phyloP scores from a whole-genome alignment of 2,888 invertebrate genomes.

The Nomada goodeniana region DNA sequence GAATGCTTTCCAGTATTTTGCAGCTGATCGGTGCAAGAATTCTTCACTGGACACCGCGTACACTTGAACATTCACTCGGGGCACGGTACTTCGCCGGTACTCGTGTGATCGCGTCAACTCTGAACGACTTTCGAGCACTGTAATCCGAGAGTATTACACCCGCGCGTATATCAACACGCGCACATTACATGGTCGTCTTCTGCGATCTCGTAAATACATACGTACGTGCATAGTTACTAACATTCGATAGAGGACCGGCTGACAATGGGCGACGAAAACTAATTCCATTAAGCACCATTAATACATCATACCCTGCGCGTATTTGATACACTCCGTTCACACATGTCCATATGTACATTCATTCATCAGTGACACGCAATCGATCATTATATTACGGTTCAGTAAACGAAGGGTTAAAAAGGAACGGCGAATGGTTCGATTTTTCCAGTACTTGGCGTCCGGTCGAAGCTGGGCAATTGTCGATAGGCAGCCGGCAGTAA shows the following conservation, averaged over 20 bases:
- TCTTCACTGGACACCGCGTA: background rate
- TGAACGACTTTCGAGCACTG: conserved; percentile 1
- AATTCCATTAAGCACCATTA: background rate
- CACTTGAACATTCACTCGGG: background rate
- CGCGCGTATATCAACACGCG: background rate
- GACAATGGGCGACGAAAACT: background rate
- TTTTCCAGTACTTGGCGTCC: conserved; percentile 83
- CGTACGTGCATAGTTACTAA: too few species aligned
- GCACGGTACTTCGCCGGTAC: background rate
- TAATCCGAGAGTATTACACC: background rate
- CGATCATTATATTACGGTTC: conserved; percentile 35
- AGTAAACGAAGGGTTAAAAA: conserved; percentile 71
- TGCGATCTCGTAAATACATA: too few species aligned
- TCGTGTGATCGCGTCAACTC: background rate
- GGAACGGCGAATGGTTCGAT: conserved; percentile 75
- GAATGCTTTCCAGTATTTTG: background rate
- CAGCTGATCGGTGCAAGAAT: background rate
- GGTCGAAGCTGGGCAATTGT: conserved; percentile 83
- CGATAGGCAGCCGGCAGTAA: conserved; percentile 81
- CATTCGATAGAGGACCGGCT: too few species aligned
- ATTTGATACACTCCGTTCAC: background rate
- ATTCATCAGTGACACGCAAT: conserved; percentile 19
- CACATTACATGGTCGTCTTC: background rate
- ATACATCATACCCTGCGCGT: background rate
- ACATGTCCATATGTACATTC: background rate